Conservation (phyloP, 2,113 vertebrate species). For the Gymnarchus niloticus region DNA sequence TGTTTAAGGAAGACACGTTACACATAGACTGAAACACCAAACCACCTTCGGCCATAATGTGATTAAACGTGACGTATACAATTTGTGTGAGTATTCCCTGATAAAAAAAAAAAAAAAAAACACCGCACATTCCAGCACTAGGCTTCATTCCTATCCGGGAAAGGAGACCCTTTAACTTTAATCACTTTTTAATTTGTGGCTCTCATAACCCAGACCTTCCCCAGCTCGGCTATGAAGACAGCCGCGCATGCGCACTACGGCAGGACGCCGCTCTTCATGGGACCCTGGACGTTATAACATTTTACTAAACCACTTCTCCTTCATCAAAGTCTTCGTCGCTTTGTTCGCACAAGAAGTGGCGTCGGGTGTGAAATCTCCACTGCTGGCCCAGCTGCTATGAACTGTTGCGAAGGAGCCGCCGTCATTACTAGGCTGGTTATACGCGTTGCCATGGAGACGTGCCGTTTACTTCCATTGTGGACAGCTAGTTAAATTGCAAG, state of each 20-base stretch:
- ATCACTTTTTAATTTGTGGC: not conserved
- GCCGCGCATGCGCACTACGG: not conserved
- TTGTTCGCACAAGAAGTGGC: not conserved
- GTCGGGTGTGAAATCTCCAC: not conserved
- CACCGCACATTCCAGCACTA: not conserved
- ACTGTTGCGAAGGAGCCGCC: not conserved
- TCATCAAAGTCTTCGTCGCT: not conserved
- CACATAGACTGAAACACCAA: not conserved
- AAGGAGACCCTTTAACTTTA: not conserved
- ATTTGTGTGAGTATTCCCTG: not conserved
- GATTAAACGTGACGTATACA: not conserved
- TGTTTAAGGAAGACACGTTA: too few relatives aligned
- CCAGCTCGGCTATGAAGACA: not conserved
- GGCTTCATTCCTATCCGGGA: not conserved
- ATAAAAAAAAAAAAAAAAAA: too few relatives aligned
- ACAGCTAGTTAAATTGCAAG: not conserved
- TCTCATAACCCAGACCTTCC: not conserved
- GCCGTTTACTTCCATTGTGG: not conserved
- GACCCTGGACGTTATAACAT: not conserved
- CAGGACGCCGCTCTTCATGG: not conserved
- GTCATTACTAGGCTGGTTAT: not conserved
- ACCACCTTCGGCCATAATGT: not conserved
- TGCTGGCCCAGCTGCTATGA: not conserved
- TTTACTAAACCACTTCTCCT: not conserved
- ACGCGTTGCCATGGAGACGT: not conserved